Base-by-base conservation (phyloP, 2,113 vertebrate genomes). In the Anas platyrhynchos region DNA sequence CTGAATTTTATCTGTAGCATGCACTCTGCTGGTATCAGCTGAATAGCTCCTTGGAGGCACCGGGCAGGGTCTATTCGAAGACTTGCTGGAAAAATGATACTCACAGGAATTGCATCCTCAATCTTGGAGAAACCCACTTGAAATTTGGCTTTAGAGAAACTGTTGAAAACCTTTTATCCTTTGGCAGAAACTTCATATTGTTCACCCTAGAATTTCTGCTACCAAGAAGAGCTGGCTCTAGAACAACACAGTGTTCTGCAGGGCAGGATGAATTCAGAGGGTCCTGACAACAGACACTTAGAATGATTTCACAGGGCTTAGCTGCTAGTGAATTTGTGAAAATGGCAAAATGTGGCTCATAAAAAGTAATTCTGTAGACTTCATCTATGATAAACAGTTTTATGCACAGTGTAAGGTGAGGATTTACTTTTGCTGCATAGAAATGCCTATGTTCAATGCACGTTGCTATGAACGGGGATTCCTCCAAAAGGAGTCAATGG, bases 1-100 rank as follows among this genome's bases (percentile, higher is more conserved):
- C 58, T 0, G 2, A 1, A 14, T 43, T 69, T 61, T 10, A 50
- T 4, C 66, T 32, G 1, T 8, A 13, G 55, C 3, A 5, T 5
- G 23, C n/a, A 8, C 34, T n/a, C 73, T 44, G 4, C 62, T 27
- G 43, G 3, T 9, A 13, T 17, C n/a, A 58, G 32, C 2, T 10
- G 10, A 52, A 1, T 0, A 12, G 46, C 54, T 72, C 27, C 54
- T 17, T 13, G 29, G 44, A 63, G 77, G n/a, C 50, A 5, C 62
- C 4, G 61, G 8, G 9, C 63, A 27, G 4, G 1, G 5, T 26
- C n/a, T 61, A 31, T 41, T 63, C 32, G 18, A 8, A 46, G 38
- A 31, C n/a, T 43, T 34, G 14, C 46, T 58, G 59, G 32, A 15
- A 52, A 34, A 63, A 56, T 5, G 17, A 4, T 5, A 11, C 38